Conservation (phyloP, 2,888 invertebrate genomes). For the Leistus spinibarbis region DNA sequence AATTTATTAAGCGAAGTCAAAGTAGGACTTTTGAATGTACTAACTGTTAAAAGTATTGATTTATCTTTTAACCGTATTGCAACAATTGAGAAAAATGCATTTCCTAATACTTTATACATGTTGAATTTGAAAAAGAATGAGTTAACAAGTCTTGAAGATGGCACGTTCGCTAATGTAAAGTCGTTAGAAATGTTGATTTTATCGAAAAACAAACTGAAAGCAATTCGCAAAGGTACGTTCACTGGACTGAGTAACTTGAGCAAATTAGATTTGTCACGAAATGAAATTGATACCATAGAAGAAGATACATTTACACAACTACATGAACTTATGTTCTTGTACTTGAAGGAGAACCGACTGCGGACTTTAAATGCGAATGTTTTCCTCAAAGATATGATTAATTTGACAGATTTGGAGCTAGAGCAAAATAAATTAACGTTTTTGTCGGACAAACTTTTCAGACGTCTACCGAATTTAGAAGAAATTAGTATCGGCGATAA, state of each 20-base stretch:
- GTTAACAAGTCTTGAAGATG: constrained; percentile 19
- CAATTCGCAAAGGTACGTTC: constrained; percentile 14
- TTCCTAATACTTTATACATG: constrained; percentile 39
- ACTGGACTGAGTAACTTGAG: constrained; percentile 29
- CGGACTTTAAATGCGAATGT: constrained; percentile 9
- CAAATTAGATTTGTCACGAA: constrained; percentile 40
- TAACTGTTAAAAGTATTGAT: constrained; percentile 29
- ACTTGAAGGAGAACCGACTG: constrained; percentile 35
- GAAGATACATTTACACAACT: constrained; percentile 25
- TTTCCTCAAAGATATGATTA: constrained; percentile 23
- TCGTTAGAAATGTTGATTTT: constrained; percentile 40
- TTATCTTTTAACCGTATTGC: constrained; percentile 37
- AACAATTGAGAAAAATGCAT: constrained; percentile 25
- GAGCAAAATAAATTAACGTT: constrained; percentile 30
- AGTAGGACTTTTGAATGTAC: constrained; percentile 16
- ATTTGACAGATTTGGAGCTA: constrained; percentile 22
- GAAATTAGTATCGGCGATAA: constrained; percentile 41
- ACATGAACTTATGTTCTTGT: constrained; percentile 31
- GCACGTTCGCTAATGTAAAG: constrained; percentile 28
- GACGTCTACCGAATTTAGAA: constrained; percentile 22
- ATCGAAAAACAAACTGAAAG: constrained; percentile 37
- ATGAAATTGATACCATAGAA: constrained; percentile 36
- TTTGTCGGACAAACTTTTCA: constrained; percentile 32
- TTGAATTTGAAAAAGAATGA: constrained; percentile 40
- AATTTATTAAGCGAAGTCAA: constrained; percentile 41